phyloP scores from a whole-genome alignment of 2,113 vertebrate genomes.

The Megaptera novaeangliae region DNA sequence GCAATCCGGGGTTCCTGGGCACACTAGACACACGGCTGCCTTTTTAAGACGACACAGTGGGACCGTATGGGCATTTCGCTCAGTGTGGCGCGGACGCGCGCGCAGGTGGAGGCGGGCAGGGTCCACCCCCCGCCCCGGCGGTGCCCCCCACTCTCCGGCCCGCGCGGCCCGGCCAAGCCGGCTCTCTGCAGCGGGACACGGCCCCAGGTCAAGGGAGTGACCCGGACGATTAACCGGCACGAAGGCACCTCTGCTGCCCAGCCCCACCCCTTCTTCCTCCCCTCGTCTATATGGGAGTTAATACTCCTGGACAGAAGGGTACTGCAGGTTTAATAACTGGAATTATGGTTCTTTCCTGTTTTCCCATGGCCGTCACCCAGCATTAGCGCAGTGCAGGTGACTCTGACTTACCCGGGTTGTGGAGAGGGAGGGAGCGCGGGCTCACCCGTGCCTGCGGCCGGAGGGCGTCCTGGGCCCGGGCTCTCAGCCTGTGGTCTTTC shows the following conservation, averaged over 20 bases:
- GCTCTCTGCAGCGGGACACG: background rate
- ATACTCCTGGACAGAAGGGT: too few species aligned
- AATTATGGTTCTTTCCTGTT: background rate
- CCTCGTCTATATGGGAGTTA: background rate
- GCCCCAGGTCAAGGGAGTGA: background rate
- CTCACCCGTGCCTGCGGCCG: background rate
- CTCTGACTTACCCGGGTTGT: background rate
- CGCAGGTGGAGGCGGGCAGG: too few species aligned
- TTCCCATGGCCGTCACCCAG: rapidly evolving
- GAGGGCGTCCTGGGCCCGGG: background rate
- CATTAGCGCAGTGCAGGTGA: background rate
- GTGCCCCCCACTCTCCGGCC: background rate
- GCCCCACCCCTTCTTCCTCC: too few species aligned
- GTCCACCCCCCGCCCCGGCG: background rate
- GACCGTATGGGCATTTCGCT: background rate
- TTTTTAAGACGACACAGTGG: too few species aligned
- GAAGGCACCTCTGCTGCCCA: background rate
- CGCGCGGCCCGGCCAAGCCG: background rate
- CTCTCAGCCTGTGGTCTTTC: background rate
- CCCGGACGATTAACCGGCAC: too few species aligned
- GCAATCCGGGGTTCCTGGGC: rapidly evolving
- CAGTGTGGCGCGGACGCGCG: background rate
- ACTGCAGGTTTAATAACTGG: background rate
- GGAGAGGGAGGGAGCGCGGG: background rate
- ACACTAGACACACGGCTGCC: too few species aligned